Percentiles rank a stretch among this genome's conserved stretches.
phyloP scores from a whole-genome alignment of 2,113 vertebrate species.

The Ahaetulla prasina region DNA sequence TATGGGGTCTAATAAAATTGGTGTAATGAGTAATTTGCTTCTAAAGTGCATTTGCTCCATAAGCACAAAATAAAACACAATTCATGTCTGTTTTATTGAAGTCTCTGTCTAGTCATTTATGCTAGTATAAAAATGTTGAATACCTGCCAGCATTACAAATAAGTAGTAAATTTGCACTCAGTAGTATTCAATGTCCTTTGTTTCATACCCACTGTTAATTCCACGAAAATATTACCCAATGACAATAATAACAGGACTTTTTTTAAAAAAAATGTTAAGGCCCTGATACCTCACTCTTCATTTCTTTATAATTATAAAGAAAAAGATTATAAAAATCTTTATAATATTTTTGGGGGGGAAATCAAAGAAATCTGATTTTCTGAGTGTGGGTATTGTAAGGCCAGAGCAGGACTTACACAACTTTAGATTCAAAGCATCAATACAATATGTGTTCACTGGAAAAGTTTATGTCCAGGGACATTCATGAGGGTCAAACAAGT shows the following conservation, averaged over 20 bases:
- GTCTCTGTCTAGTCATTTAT: not conserved
- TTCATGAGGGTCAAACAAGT: not conserved
- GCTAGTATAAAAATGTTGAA: not conserved
- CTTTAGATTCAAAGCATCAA: not conserved
- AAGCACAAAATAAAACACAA: slow-evolving; percentile 23
- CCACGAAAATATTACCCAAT: not conserved
- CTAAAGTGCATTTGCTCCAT: slow-evolving; percentile 33
- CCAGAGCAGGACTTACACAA: not conserved
- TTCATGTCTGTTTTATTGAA: slow-evolving; percentile 9
- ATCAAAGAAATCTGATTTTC: not conserved
- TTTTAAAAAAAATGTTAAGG: not conserved
- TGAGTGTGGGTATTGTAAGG: not conserved
- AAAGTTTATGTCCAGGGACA: not conserved
- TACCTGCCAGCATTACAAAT: slow-evolving; percentile 7
- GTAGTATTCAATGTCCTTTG: slow-evolving; percentile 1
- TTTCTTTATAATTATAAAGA: not conserved
- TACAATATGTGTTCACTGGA: not conserved
- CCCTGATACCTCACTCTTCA: not conserved
- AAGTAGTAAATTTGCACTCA: slow-evolving; percentile 14
- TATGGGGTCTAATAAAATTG: slow-evolving; percentile 22
- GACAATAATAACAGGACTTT: not conserved
- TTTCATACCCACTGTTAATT: not conserved
- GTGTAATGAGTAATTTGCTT: slow-evolving; percentile 36
- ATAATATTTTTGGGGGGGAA: not conserved
- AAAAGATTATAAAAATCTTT: not conserved